Conservation (phyloP, 2,113 vertebrate species). For the Petroica traversi region DNA sequence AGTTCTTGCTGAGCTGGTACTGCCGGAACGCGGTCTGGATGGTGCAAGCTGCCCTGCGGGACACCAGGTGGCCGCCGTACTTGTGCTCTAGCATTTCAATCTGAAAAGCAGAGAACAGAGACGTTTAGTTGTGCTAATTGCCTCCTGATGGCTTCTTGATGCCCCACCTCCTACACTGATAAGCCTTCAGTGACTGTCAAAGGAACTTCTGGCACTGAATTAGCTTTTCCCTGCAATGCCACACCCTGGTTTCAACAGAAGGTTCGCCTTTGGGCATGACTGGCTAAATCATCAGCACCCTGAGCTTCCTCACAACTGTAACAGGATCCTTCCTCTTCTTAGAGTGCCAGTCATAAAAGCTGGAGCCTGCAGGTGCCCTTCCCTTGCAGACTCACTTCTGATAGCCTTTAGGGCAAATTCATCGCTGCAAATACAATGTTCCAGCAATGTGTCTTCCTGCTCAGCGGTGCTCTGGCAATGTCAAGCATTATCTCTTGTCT, state of each 20-base stretch:
- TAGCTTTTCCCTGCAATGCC: neutral
- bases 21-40: constrained; percentile 98
- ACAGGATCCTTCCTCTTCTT: neutral
- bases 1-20: constrained; percentile 99
- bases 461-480: neutral
- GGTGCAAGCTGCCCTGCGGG: constrained; percentile 92
- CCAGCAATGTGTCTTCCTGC: neutral
- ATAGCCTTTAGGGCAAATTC: neutral
- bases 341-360: neutral
- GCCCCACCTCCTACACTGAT: neutral
- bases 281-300: neutral
- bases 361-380: neutral
- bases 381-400: neutral
- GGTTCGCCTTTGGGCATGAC: neutral
- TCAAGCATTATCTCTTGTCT: neutral
- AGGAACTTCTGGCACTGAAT: neutral
- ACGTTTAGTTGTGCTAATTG: neutral
- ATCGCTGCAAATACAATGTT: neutral
- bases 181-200: neutral
- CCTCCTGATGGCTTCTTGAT: neutral
- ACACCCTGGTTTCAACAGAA: neutral
- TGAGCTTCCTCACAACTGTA: neutral
- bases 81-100: constrained; percentile 98
- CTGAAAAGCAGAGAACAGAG: constrained; percentile 70
- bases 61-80: constrained; percentile 94